phyloP scores from a whole-genome alignment of 2,113 vertebrate species.

The Ailuropoda melanoleuca region DNA sequence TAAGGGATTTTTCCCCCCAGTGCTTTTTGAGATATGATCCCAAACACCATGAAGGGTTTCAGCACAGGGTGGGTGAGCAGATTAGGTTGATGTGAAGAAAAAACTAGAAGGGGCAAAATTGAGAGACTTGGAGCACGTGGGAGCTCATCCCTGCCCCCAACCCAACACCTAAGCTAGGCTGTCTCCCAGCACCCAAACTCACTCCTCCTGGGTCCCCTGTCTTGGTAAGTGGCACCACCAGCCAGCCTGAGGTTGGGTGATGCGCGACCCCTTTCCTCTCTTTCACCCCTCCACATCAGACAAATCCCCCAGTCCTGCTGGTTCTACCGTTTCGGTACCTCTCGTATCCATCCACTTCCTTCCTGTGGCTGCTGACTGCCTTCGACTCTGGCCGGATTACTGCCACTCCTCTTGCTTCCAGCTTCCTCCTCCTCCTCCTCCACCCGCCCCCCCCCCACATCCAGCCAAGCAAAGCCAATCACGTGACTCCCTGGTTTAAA shows the following conservation, averaged over 20 bases:
- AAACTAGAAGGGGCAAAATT: background rate
- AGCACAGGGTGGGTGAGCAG: background rate
- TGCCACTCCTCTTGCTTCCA: background rate
- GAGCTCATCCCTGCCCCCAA: background rate
- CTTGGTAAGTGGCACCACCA: background rate
- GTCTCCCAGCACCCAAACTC: background rate
- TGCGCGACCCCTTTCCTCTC: background rate
- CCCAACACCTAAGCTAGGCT: background rate
- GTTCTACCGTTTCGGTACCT: background rate
- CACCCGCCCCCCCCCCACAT: background rate
- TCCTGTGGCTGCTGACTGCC: background rate
- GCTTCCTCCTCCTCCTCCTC: constrained; percentile 40
- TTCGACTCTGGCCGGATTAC: background rate
- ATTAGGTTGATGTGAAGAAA: background rate
- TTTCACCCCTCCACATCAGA: too few species aligned
- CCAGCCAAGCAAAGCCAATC: background rate
- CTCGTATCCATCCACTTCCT: background rate
- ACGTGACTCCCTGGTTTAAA: background rate
- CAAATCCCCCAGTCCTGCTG: background rate
- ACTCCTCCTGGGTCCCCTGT: background rate
- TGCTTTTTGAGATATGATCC: background rate
- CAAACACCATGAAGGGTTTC: background rate
- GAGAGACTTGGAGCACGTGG: background rate
- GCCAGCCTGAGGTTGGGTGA: background rate
- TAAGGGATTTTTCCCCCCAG: fast-evolving